These are phyloP conservation scores for Netelia melanura DNA, from an alignment of 2,888 invertebrate genomes.

Conservation along the genomic window DNA sequence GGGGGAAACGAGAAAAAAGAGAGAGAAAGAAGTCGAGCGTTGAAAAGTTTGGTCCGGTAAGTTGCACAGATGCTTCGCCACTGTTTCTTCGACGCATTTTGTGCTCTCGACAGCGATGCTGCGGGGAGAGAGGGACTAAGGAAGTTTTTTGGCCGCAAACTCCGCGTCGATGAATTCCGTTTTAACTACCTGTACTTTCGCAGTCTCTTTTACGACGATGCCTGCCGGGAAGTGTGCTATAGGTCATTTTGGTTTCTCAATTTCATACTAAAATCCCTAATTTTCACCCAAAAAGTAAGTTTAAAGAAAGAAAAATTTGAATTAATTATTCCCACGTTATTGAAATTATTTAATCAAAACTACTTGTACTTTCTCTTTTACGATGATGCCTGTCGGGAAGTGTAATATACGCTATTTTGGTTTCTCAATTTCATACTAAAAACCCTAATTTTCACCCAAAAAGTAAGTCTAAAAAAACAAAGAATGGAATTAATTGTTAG, in stretches of 20 bases:
- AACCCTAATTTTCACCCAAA: background rate
- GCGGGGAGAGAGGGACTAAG: no score
- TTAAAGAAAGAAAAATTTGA: background rate
- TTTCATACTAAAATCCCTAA: no score
- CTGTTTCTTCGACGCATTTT: conserved; percentile 3
- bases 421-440: no score
- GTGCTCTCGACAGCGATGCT: background rate
- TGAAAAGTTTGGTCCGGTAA: conserved; percentile 33
- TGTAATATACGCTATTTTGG: background rate
- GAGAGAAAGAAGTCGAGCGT: conserved; percentile 19
- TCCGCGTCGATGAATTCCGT: conserved; percentile 50
- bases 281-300: background rate
- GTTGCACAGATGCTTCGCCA: conserved; percentile 26
- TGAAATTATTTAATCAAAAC: no score
- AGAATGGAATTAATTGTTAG: background rate
- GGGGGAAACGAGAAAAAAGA: conserved; percentile 10
- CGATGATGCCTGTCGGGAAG: background rate
- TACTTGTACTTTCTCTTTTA: background rate
- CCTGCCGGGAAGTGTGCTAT: background rate
- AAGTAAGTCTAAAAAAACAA: background rate
- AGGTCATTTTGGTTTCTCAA: no score
- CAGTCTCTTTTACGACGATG: background rate
- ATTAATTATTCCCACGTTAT: background rate
- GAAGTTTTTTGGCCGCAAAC: conserved; percentile 51
- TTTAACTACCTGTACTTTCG: conserved; percentile 22